Evolutionary conservation across 1,140 invertebrate species (phyloP), one percentile per base, ranked within the genome.

Genomic region (Goniozus legneri): DNA sequence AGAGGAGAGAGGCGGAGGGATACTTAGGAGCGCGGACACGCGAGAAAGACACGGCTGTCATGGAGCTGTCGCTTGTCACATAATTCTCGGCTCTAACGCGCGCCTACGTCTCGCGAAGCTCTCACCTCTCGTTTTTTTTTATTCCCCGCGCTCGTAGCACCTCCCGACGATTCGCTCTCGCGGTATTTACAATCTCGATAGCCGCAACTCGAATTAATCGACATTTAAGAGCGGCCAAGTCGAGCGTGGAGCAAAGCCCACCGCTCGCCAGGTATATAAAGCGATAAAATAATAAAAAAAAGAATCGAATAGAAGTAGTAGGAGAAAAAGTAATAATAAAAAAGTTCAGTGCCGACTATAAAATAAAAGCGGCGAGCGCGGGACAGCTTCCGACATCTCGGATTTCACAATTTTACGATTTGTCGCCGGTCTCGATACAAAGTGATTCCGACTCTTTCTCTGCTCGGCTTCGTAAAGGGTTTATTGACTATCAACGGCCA

Each of bases 361-460:
- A n/a, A n/a, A n/a, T n/a, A n/a, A n/a, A n/a, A n/a, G n/a, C n/a
- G n/a, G n/a, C n/a, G n/a, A n/a, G n/a, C n/a, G n/a, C n/a, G n/a
- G n/a, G n/a, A n/a, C n/a, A n/a, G n/a, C n/a, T n/a, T n/a, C n/a
- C n/a, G n/a, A n/a, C n/a, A n/a, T n/a, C n/a, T n/a, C n/a, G n/a
- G n/a, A n/a, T n/a, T n/a, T n/a, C n/a, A n/a, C n/a, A n/a, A n/a
- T n/a, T n/a, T n/a, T n/a, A n/a, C n/a, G n/a, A n/a, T n/a, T n/a
- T n/a, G n/a, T n/a, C n/a, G n/a, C n/a, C n/a, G n/a, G n/a, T n/a
- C n/a, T n/a, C n/a, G n/a, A n/a, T n/a, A n/a, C n/a, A n/a, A n/a
- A n/a, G n/a, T n/a, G n/a, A n/a, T n/a, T 58, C 51, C 38, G 33
- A 44, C 45, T 54, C 51, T 60, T 56, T 61, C 47, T n/a, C n/a